Conservation (phyloP, 2,888 invertebrate species). For the Panzeria rudis region DNA sequence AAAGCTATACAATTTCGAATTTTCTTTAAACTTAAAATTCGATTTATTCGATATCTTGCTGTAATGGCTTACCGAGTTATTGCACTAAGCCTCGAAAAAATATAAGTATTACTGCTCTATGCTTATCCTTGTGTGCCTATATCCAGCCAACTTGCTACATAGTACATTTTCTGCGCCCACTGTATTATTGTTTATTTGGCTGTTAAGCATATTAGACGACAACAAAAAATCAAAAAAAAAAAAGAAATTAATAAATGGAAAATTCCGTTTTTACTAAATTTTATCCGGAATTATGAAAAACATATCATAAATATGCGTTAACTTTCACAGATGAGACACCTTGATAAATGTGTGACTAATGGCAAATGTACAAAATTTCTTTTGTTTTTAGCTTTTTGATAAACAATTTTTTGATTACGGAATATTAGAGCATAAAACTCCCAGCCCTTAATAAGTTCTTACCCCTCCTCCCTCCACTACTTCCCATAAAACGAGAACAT, state of each 20-base stretch:
- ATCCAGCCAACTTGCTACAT: too few relatives aligned
- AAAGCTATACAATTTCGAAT: too few relatives aligned
- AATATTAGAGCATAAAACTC: neutral
- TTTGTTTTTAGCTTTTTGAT: neutral
- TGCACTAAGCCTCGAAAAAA: too few relatives aligned
- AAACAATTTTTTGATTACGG: conserved; percentile 4
- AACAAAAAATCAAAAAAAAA: neutral
- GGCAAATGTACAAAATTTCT: conserved; percentile 48
- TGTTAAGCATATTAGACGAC: neutral
- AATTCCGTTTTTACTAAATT: conserved; percentile 34
- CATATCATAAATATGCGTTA: conserved; percentile 46
- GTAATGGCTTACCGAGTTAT: too few relatives aligned
- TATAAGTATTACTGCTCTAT: too few relatives aligned
- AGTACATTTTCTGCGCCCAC: neutral
- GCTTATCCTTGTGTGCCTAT: too few relatives aligned
- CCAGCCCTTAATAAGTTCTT: conserved; percentile 47
- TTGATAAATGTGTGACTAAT: conserved; percentile 73
- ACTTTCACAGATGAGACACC: conserved; percentile 69
- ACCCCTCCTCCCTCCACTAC: neutral
- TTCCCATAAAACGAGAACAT: neutral
- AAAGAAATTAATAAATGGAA: neutral
- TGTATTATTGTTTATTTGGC: neutral
- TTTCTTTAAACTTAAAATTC: too few relatives aligned
- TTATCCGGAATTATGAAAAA: conserved; percentile 39
- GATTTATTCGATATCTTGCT: too few relatives aligned